A percentile compares a stretch with the other conserved stretches of the same genome.
Evolutionary conservation across 2,113 vertebrate genomes (phyloP).

Genomic region (Rhea americana): DNA sequence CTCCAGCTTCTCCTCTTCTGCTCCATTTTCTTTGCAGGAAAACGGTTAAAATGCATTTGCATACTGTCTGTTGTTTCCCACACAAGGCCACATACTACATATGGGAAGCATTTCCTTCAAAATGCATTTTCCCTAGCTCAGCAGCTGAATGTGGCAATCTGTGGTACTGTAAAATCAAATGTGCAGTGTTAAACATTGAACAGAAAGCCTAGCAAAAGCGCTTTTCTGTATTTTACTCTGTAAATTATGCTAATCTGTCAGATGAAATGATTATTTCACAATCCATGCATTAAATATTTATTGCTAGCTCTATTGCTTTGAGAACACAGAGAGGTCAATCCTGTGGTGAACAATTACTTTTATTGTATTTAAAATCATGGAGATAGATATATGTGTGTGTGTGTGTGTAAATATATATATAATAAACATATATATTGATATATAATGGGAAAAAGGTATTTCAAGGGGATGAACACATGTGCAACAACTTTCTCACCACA

Average conservation of each 20-base stretch:
- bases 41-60: neutral
- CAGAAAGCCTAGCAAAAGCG: neutral
- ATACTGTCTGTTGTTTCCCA: neutral
- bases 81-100: neutral
- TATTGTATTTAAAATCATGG: neutral
- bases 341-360: constrained; percentile 12
- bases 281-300: constrained; percentile 45
- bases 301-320: constrained; percentile 25
- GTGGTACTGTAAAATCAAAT: neutral
- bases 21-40: neutral
- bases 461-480: neutral
- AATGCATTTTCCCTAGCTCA: constrained; percentile 18
- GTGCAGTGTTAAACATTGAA: neutral
- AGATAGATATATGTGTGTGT: too few species aligned
- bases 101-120: neutral
- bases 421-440: too few species aligned
- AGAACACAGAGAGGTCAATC: constrained; percentile 32
- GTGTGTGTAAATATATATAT: too few species aligned
- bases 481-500: constrained; percentile 37
- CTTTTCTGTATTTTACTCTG: neutral
- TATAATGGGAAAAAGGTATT: neutral
- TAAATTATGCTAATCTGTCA: neutral
- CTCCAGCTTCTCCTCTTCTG: neutral
- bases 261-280: constrained; percentile 33
- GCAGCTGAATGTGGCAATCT: neutral